A percentile compares a stretch with the other conserved stretches of the same genome.
phyloP scores from a whole-genome alignment of 2,113 vertebrate species.

The Phocoena phocoena region DNA sequence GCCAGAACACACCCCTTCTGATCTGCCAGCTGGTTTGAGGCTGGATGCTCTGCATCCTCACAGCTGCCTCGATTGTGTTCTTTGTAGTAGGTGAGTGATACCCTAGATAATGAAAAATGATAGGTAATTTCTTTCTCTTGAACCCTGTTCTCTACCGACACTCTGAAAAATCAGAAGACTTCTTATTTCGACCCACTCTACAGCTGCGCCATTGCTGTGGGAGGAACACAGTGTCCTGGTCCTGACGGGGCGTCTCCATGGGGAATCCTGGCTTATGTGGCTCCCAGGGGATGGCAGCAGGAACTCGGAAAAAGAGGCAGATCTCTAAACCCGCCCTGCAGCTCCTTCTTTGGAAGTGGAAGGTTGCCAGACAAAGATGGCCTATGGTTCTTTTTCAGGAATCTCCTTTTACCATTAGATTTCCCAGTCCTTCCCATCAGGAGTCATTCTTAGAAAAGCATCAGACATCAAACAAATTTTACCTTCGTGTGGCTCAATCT shows the following conservation, averaged over 20 bases:
- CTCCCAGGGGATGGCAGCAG: not conserved
- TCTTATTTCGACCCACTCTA: not conserved
- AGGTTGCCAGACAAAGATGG: not conserved
- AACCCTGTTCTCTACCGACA: not conserved
- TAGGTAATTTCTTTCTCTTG: conserved; percentile 11
- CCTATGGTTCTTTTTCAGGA: not conserved
- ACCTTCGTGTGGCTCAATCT: not conserved
- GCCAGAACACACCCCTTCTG: conserved; percentile 34
- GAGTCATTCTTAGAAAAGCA: not conserved
- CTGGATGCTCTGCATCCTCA: not conserved
- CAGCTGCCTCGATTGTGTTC: not conserved
- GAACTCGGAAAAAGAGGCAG: not conserved
- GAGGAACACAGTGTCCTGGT: not conserved
- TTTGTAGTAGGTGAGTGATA: conserved; percentile 33
- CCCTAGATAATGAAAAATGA: not conserved
- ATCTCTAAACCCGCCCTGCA: not conserved
- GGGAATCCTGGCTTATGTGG: not conserved
- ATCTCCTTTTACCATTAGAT: not conserved
- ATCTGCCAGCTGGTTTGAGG: conserved; percentile 44
- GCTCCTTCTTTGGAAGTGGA: not conserved
- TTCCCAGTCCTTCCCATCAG: not conserved
- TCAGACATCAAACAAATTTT: not conserved
- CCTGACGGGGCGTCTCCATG: not conserved
- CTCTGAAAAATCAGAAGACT: not conserved
- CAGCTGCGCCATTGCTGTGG: too few relatives aligned